Conservation (phyloP, 1,140 invertebrate genomes). For the Battus philenor region DNA sequence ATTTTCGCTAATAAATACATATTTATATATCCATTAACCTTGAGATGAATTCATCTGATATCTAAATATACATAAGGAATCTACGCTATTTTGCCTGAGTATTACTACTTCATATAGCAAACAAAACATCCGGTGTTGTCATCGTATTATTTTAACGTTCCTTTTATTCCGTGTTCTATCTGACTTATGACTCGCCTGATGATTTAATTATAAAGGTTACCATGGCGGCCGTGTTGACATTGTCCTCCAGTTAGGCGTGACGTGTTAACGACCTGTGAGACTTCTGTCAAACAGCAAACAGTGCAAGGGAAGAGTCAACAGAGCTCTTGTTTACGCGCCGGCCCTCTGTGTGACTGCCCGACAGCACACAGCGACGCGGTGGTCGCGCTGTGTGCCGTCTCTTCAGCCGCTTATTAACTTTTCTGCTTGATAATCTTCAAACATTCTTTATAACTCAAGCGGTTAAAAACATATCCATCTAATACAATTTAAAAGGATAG, state of each 20-base stretch:
- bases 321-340: conserved; percentile 44
- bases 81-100: too few relatives aligned
- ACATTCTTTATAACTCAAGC: too few relatives aligned
- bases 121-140: conserved; percentile 32
- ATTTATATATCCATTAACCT: too few relatives aligned
- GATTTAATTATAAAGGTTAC: conserved; percentile 42
- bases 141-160: conserved; percentile 15
- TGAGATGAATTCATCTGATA: too few relatives aligned
- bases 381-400: conserved; percentile 29
- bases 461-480: too few relatives aligned
- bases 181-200: conserved; percentile 36
- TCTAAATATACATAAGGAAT: too few relatives aligned
- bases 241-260: conserved; percentile 57
- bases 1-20: too few relatives aligned
- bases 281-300: conserved; percentile 72
- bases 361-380: conserved; percentile 38
- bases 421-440: conserved; percentile 1
- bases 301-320: conserved; percentile 38
- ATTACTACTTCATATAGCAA: too few relatives aligned
- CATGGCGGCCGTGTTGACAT: conserved; percentile 29
- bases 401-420: conserved; percentile 8
- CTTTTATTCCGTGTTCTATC: conserved; percentile 26
- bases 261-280: conserved; percentile 70
- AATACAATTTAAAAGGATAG: too few relatives aligned
- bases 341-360: conserved; percentile 47